A percentile compares a stretch with the other conserved stretches of the same genome.
Conservation (phyloP, 2,888 invertebrate species). For the Vesta saturnalis region DNA sequence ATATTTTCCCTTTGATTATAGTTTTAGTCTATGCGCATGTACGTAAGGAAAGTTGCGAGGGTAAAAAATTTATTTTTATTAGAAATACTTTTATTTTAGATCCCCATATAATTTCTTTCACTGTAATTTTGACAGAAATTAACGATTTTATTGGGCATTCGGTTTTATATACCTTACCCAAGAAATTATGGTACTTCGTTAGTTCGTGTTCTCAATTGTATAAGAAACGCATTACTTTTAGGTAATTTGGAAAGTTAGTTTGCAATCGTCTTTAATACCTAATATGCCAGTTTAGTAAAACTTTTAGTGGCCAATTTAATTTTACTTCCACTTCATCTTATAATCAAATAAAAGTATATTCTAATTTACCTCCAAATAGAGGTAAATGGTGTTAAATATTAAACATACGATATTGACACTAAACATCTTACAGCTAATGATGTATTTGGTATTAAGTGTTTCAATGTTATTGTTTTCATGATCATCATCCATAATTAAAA, state of each 20-base stretch:
- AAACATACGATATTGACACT: no score
- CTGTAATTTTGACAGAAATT: constrained; percentile 1
- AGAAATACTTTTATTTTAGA: not conserved
- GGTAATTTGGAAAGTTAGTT: not conserved
- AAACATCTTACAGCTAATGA: no score
- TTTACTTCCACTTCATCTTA: not conserved
- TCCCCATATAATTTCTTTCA: not conserved
- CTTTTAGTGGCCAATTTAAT: not conserved
- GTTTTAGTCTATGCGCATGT: constrained; percentile 15
- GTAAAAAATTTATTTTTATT: not conserved
- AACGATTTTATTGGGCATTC: not conserved
- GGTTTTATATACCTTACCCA: constrained; percentile 1
- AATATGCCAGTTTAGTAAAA: not conserved
- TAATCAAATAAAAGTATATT: not conserved
- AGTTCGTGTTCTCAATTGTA: constrained; percentile 1
- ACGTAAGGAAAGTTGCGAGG: not conserved
- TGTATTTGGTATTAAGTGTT: no score
- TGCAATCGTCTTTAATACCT: not conserved
- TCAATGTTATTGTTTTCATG: no score
- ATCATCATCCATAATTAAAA: no score
- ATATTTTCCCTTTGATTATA: constrained; percentile 30
- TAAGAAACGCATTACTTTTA: not conserved
- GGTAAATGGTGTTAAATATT: no score
- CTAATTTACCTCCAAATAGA: no score
- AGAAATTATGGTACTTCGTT: not conserved